These are phyloP conservation scores for Bembecia ichneumoniformis DNA, from an alignment of 2,888 invertebrate species.

Conservation along the genomic window DNA sequence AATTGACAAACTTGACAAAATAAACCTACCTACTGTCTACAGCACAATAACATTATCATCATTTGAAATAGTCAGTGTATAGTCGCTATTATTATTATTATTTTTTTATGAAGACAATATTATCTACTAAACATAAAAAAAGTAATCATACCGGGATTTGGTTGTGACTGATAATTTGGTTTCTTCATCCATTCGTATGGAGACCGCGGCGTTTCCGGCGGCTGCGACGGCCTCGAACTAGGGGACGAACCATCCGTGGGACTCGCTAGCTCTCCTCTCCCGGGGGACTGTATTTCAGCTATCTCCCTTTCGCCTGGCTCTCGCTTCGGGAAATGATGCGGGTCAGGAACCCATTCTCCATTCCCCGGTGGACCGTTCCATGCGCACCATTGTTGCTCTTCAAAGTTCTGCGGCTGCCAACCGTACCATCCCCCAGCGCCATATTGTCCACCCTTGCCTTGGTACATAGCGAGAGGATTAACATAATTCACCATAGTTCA, in stretches of 20 bases:
- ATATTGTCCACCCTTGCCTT: constrained; percentile 74
- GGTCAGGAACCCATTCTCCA: constrained; percentile 62
- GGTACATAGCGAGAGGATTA: constrained; percentile 77
- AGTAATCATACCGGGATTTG: constrained; percentile 80
- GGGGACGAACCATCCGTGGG: constrained; percentile 65
- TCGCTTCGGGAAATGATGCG: constrained; percentile 59
- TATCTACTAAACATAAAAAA: neutral
- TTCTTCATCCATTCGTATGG: constrained; percentile 96
- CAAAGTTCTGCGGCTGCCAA: constrained; percentile 67
- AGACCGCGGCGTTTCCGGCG: constrained; percentile 82
- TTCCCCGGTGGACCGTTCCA: constrained; percentile 66
- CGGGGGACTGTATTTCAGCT: constrained; percentile 59
- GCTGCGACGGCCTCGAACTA: constrained; percentile 59
- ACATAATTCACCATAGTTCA: constrained; percentile 82
- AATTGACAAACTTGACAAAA: too few relatives aligned
- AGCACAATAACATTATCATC: too few relatives aligned
- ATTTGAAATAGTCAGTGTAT: too few relatives aligned
- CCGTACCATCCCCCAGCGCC: constrained; percentile 63
- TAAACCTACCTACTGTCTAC: too few relatives aligned
- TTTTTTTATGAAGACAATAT: too few relatives aligned
- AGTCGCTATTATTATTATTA: too few relatives aligned
- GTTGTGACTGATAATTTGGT: constrained; percentile 86
- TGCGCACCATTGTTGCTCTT: constrained; percentile 73
- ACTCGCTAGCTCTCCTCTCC: constrained; percentile 70
- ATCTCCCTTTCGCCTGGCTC: constrained; percentile 57